Conservation (phyloP, 2,888 invertebrate species). For the Papilio demoleus region DNA sequence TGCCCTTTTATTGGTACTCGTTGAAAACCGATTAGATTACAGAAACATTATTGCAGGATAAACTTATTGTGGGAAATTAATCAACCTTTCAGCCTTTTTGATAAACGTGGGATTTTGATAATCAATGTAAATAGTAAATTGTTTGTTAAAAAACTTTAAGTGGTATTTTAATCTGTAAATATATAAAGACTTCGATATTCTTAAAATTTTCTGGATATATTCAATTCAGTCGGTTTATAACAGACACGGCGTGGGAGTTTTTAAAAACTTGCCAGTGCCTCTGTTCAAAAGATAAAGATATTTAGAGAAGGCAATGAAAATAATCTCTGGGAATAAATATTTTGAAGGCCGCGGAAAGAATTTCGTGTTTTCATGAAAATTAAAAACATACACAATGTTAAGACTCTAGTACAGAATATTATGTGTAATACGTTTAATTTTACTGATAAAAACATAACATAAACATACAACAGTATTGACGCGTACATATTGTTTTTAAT, state of each 20-base stretch:
- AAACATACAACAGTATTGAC: neutral
- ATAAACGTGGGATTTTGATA: no score
- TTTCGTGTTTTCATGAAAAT: neutral
- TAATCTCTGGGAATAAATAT: slow-evolving; percentile 56
- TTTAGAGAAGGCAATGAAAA: slow-evolving; percentile 67
- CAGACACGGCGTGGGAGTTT: slow-evolving; percentile 61
- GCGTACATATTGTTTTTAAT: neutral
- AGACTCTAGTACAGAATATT: neutral
- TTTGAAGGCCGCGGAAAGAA: slow-evolving; percentile 45
- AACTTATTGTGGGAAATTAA: no score
- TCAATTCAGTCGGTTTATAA: slow-evolving; percentile 35
- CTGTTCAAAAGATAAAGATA: slow-evolving; percentile 63
- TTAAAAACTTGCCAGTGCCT: slow-evolving; percentile 63
- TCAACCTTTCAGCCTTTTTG: no score
- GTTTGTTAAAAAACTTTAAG: neutral
- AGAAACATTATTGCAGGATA: no score
- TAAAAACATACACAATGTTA: neutral
- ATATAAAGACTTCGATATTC: neutral
- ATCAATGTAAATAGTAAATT: neutral
- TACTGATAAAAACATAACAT: neutral
- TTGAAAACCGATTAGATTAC: no score
- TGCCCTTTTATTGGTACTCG: neutral
- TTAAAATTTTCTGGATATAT: neutral
- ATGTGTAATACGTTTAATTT: neutral
- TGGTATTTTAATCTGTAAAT: neutral